These are phyloP conservation scores for Sylvia atricapilla DNA, from an alignment of 2,113 vertebrate species.

Conservation along the genomic window DNA sequence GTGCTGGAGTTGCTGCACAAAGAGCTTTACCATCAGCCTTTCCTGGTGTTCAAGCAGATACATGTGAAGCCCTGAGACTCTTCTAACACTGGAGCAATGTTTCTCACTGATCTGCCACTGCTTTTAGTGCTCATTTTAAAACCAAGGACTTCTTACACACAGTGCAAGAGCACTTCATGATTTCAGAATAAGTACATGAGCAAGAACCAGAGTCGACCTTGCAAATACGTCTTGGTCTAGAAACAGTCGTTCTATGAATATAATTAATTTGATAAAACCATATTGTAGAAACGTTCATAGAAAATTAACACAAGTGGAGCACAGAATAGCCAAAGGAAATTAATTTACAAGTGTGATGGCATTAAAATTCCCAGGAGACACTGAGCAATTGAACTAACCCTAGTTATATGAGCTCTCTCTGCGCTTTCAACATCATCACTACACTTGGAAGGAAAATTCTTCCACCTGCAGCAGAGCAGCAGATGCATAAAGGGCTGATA, in stretches of 20 bases:
- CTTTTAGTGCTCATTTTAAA: not conserved
- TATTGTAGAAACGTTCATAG: not conserved
- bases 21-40: not conserved
- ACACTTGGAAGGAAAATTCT: not conserved
- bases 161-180: not conserved
- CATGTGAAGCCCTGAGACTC: not conserved
- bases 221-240: not conserved
- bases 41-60: not conserved
- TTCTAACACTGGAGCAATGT: not conserved
- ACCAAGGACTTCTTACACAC: not conserved
- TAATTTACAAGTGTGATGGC: not conserved
- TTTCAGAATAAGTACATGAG: not conserved
- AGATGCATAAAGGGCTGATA: not conserved
- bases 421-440: not conserved
- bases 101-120: not conserved
- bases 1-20: not conserved
- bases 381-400: not conserved
- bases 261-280: not conserved
- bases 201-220: not conserved
- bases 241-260: not conserved
- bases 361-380: not conserved
- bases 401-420: not conserved
- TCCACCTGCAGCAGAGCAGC: not conserved
- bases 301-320: constrained; percentile 29
- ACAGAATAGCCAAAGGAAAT: constrained; percentile 38